Evolutionary conservation across 64 coral and sea anemone species (phyloP), one percentile per base, ranked within the genome.

Genomic region (Stichodactyla helianthus): DNA sequence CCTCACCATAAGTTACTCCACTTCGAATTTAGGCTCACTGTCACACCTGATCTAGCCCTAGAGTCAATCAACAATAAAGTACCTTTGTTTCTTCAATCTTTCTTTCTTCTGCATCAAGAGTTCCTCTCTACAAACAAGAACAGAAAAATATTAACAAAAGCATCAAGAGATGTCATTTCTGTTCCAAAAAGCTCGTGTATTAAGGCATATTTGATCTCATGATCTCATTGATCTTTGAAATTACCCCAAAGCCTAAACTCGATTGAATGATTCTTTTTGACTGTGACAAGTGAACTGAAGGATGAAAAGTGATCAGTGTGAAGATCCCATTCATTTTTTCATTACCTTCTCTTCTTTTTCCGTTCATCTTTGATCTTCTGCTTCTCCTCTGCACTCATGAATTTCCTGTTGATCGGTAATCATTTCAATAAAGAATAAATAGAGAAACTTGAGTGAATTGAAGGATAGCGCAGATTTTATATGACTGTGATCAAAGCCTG

Each of bases 341-440:
- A 16, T n/a, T 52, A 79, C 50, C 26, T 31, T 79, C 11, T 79
- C 26, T 51, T 79, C 31, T 10, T 50, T 25, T 31, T 57, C 11
- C 82, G 11, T 58, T 84, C 82, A 59, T 20, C 82, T 53, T 74
- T 87, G 22, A 87, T 31, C 50, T 50, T 87, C 25, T 67, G 17
- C 44, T 87, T 87, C 85, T 87, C 85, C 15, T 87, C 59, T 54
- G 19, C 28, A 77, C 26, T 74, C 85, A 87, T 51, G 7, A 74
- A 71, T 53, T 87, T 87, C 83, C 83, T 85, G 11, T 4, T 6
- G 26, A 85, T 27, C 10, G 31, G 16, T 51, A 50, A 65, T 65
- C 12, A n/a, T 22, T 8, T 60, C 2, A 60, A 60, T 60, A 60
- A 60, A 60, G 18, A 60, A 60, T n/a, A 65, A 65, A 23, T 17